Evolutionary conservation across 2,797 vertebrate genomes (phyloP), one percentile per base, ranked within the genome.

Genomic region (Pipistrellus kuhlii): DNA sequence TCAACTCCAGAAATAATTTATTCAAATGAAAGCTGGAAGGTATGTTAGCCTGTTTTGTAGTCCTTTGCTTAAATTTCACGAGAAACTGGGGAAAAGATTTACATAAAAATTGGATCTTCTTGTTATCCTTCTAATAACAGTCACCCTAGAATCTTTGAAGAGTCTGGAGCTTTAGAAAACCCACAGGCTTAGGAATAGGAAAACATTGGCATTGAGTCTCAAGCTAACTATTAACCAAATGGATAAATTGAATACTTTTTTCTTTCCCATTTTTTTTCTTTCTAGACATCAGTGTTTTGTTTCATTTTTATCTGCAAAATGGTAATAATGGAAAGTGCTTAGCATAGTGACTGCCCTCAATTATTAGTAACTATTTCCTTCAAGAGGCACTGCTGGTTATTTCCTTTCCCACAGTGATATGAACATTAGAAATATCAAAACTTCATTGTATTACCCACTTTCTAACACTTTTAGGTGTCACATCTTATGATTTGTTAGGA

Each of bases 1-100:
- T 51, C 25, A 62, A 35, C 46, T 82, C 12, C 27, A 62, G 68
- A 87, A 94, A 94, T 89, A 8, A 35, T 41, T 84, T 44, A 73
- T 76, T 5, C 11, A 85, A 64, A 48, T 80, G 12, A 93, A 69
- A 20, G 6, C 25, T 77, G 41, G 25, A 27, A 89, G 14, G n/a
- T 12, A 84, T 84, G 73, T 30, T 57, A 64, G 15, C 44, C 15
- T 6, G 23, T 3, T 87, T 7, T 89, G 2, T 48, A 5, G 73
- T 80, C 21, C 25, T 94, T 88, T 71, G 27, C 23, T 80, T 69
- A 72, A 89, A 27, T 25, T 78, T 75, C 41, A 27, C 4, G 51
- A 48, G 23, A 9, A 68, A 92, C 62, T 51, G 3, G 55, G 55
- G 57, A 95, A 64, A 25, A 46, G 5, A 94, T 57, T 12, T 78